phyloP scores from a whole-genome alignment of 1,140 invertebrate species.

The Coptotermes formosanus region DNA sequence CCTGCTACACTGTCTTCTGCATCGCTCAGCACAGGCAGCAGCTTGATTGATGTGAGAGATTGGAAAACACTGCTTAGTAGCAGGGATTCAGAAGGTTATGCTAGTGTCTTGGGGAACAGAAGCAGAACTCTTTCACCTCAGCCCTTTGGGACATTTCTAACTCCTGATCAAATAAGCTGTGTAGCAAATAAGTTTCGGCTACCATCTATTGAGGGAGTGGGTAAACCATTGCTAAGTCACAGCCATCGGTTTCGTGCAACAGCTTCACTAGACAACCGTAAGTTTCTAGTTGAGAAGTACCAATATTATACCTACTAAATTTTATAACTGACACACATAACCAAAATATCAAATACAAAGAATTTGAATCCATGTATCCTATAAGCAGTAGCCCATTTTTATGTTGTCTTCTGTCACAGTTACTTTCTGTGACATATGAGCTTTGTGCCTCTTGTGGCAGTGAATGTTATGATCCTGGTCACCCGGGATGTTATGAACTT shows the following conservation, averaged over 20 bases:
- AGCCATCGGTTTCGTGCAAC: constrained; percentile 26
- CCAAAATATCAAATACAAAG: too few relatives aligned
- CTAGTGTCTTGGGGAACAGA: neutral
- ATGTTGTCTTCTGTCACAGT: too few relatives aligned
- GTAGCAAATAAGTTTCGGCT: constrained; percentile 9
- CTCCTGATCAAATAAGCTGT: neutral
- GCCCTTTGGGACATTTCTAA: neutral
- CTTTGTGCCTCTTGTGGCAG: too few relatives aligned
- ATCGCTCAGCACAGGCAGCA: neutral
- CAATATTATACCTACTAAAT: too few relatives aligned
- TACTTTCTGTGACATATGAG: too few relatives aligned
- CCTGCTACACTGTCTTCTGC: neutral
- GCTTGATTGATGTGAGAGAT: neutral
- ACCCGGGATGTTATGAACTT: too few relatives aligned
- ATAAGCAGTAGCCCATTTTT: too few relatives aligned
- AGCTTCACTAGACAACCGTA: constrained; percentile 33
- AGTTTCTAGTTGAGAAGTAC: neutral
- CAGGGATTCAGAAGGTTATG: neutral
- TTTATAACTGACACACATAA: too few relatives aligned
- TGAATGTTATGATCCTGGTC: too few relatives aligned
- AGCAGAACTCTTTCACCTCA: neutral
- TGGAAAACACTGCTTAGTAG: neutral
- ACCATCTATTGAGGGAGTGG: constrained; percentile 23
- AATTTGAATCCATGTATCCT: too few relatives aligned
- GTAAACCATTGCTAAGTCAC: neutral